phyloP scores from a whole-genome alignment of 2,888 invertebrate species.

The Agrotis clavis region DNA sequence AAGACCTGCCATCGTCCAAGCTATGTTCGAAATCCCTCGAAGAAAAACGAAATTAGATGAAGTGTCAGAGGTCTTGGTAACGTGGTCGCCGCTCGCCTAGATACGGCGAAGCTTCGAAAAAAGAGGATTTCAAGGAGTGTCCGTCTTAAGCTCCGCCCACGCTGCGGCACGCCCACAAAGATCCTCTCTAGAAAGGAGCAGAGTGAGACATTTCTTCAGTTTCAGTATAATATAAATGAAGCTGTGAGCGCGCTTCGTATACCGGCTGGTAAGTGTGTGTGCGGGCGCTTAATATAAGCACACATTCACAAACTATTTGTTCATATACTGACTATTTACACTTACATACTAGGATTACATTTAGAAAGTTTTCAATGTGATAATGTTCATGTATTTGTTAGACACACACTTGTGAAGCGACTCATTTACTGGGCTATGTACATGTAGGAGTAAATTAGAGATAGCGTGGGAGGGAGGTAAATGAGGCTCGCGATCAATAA shows the following conservation, averaged over 20 bases:
- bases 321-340: conserved; percentile 29
- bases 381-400: conserved; percentile 38
- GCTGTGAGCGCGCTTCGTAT: conserved; percentile 67
- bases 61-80: conserved; percentile 76
- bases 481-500: conserved; percentile 68
- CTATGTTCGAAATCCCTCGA: conserved; percentile 33
- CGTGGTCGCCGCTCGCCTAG: conserved; percentile 84
- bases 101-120: conserved; percentile 87
- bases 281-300: conserved; percentile 47
- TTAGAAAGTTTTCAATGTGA: conserved; percentile 48
- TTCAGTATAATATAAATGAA: conserved; percentile 79
- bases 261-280: conserved; percentile 57
- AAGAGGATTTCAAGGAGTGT: conserved; percentile 90
- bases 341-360: conserved; percentile 43
- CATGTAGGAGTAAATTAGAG: conserved; percentile 58
- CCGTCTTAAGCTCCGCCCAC: conserved; percentile 86
- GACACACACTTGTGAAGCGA: conserved; percentile 47
- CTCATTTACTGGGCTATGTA: conserved; percentile 53
- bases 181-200: conserved; percentile 77
- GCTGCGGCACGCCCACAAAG: conserved; percentile 85
- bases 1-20: conserved; percentile 69
- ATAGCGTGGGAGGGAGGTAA: conserved; percentile 61
- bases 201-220: conserved; percentile 86
- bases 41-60: conserved; percentile 64
- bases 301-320: conserved; percentile 40